Conservation (phyloP, 2,888 invertebrate genomes). For the Strigamia crassipes region DNA sequence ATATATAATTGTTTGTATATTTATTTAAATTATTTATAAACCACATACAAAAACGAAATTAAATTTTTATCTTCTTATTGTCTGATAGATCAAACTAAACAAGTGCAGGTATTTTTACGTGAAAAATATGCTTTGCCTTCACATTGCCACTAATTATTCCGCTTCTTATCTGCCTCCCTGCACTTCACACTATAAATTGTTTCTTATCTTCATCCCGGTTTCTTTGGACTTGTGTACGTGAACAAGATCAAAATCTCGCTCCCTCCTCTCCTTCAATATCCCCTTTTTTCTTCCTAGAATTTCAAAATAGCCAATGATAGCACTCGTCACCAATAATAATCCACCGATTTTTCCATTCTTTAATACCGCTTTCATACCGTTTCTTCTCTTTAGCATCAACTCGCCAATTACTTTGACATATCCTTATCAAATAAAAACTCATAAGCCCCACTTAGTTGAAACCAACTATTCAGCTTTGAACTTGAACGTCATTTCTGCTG, state of each 20-base stretch:
- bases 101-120: conserved; percentile 1
- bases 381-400: not conserved
- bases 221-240: conserved; percentile 16
- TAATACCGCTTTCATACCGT: not conserved
- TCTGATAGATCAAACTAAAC: not conserved
- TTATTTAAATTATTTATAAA: too few relatives aligned
- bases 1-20: too few relatives aligned
- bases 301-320: not conserved
- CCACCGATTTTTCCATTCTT: not conserved
- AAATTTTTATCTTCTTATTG: not conserved
- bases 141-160: conserved; percentile 21
- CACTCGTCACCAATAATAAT: conserved; percentile 6
- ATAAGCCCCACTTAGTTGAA: not conserved
- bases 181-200: conserved; percentile 16
- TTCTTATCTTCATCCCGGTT: conserved; percentile 21
- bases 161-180: conserved; percentile 16
- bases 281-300: not conserved
- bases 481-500: conserved; percentile 10
- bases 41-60: not conserved
- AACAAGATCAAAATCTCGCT: conserved; percentile 16
- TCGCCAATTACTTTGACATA: conserved; percentile 2
- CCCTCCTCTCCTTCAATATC: conserved; percentile 12
- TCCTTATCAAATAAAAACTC: conserved; percentile 4
- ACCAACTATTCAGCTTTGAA: conserved; percentile 5
- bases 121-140: conserved; percentile 11